Base-by-base conservation (phyloP, 2,888 invertebrate genomes). In the Dugesia japonica region DNA sequence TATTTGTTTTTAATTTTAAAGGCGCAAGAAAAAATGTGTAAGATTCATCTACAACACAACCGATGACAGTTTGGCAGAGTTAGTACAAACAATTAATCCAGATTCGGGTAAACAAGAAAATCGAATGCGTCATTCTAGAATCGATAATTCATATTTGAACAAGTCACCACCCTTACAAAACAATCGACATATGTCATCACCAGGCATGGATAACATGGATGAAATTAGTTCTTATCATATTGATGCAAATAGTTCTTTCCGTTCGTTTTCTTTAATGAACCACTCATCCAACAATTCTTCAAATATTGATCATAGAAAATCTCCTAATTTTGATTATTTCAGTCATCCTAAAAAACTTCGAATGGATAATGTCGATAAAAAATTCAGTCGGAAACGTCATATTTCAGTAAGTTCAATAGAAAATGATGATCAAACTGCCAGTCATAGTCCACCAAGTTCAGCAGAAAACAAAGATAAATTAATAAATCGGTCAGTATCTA, bases 241-340 rank as follows among this genome's bases (percentile, higher is more conserved):
- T 56, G 56, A 56, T 23, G 56, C 56, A 20, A 56, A 56, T n/a
- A 56, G 56, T 23, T 56, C 56, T 56, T 56, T 56, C 56, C 56
- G 56, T 56, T 56, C 56, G n/a, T 56, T 56, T 56, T 56, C 56
- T 9, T 56, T 56, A 56, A 56, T 56, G 56, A 56, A 56, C 23
- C 56, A 56, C 17, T 56, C 56, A 56, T 56, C 56, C 4, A 56
- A 56, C n/a, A 56, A 56, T 56, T 56, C 56, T 56, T 56, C 56
- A n/a, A 56, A 56, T 56, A 56, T 56, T n/a, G 56, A 56, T 56
- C 56, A 56, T 56, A n/a, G 56, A n/a, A 56, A 56, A 56, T 56
- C 56, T 20, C 56, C 56, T 7, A 56, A 56, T 56, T 56, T 56
- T n/a, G 56, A 56, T 20, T 56, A 56, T n/a, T 56, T 56, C 56